phyloP scores from a whole-genome alignment of 2,797 vertebrate genomes.

The Danio aesculapii region DNA sequence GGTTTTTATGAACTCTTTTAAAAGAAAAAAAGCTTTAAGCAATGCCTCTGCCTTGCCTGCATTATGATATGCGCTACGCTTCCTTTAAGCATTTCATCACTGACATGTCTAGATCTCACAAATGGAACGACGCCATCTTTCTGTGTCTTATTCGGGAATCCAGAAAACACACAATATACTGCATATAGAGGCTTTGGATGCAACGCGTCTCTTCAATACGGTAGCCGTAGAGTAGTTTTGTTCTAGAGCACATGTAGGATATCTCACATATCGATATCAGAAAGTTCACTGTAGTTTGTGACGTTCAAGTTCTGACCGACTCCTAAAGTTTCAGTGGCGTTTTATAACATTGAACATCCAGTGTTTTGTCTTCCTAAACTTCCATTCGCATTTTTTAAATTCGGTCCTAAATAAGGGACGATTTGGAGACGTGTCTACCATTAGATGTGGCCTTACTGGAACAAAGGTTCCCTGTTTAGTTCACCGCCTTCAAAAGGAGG shows the following conservation, averaged over 20 bases:
- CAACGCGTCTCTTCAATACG: constrained; percentile 67
- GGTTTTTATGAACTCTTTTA: constrained; percentile 98
- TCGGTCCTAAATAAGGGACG: constrained; percentile 24
- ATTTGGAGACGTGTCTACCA: constrained; percentile 68
- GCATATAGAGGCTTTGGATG: constrained; percentile 63
- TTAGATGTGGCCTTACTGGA: constrained; percentile 84
- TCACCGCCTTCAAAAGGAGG: constrained; percentile 58
- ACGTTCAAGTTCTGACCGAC: constrained; percentile 38
- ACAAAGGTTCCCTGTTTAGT: constrained; percentile 62
- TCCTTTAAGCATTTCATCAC: constrained; percentile 60
- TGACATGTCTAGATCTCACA: constrained; percentile 8
- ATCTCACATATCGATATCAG: constrained; percentile 71
- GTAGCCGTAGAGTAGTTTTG: constrained; percentile 77
- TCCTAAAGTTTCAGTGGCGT: constrained; percentile 6
- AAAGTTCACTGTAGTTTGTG: constrained; percentile 60
- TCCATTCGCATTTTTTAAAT: constrained; percentile 40
- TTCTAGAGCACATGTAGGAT: constrained; percentile 68
- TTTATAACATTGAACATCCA: constrained; percentile 8
- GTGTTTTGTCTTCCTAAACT: constrained; percentile 55
- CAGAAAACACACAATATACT: constrained; percentile 51
- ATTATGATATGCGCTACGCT: constrained; percentile 87
- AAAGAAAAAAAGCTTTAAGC: constrained; percentile 96
- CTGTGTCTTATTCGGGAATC: constrained; percentile 28
- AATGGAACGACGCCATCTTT: constrained; percentile 42
- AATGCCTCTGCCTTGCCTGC: constrained; percentile 99